Conservation (phyloP, 2,888 invertebrate species). For the Harmothoe impar region DNA sequence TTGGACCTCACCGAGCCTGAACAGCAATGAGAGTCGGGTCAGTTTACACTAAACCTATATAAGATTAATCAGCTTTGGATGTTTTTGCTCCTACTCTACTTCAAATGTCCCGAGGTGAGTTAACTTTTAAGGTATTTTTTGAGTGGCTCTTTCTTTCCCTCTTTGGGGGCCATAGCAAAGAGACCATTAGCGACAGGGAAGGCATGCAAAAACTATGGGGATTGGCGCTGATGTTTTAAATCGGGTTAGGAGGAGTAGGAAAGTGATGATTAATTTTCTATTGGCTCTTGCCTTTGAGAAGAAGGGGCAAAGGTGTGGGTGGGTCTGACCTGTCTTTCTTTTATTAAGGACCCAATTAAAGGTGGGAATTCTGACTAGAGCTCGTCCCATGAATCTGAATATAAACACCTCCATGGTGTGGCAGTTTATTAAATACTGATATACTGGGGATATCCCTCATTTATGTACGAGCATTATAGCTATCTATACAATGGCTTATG, state of each 20-base stretch:
- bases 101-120: neutral
- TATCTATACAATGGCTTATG: too few species aligned
- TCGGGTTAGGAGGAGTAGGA: neutral
- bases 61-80: neutral
- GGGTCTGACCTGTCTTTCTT: neutral
- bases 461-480: too few species aligned
- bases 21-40: neutral
- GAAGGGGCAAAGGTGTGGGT: neutral
- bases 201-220: neutral
- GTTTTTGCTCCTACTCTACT: neutral
- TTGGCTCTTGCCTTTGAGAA: neutral
- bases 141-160: neutral
- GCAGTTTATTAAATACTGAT: too few species aligned
- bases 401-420: too few species aligned
- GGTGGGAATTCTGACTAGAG: neutral
- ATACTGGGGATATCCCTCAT: too few species aligned
- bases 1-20: neutral
- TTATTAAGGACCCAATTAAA: neutral
- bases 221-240: constrained; percentile 23
- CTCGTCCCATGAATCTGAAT: neutral
- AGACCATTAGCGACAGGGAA: neutral
- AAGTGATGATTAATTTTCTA: constrained; percentile 21
- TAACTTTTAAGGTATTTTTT: neutral
- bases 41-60: constrained; percentile 2
- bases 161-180: neutral